phyloP scores from a whole-genome alignment of 2,888 invertebrate genomes.

The Carterocephalus palaemon region DNA sequence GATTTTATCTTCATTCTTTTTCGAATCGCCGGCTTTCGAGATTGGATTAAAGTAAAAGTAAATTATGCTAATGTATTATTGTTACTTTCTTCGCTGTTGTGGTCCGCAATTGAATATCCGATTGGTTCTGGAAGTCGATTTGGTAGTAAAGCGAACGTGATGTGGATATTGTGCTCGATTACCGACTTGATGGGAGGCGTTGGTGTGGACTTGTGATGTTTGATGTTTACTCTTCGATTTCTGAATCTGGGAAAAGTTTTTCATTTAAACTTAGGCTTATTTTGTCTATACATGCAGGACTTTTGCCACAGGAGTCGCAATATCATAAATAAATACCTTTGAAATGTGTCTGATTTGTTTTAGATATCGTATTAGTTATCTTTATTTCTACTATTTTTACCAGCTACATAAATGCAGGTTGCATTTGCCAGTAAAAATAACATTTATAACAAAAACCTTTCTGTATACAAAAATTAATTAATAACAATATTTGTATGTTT shows the following conservation, averaged over 20 bases:
- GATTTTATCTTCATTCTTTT: slow-evolving; percentile 32
- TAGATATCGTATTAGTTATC: no score
- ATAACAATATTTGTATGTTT: no score
- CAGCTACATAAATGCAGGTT: no score
- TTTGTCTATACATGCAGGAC: not conserved
- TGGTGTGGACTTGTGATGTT: slow-evolving; percentile 4
- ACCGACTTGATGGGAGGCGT: not conserved
- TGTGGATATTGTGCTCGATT: slow-evolving; percentile 6
- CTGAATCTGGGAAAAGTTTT: slow-evolving; percentile 7
- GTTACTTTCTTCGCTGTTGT: slow-evolving; percentile 43
- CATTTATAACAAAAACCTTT: no score
- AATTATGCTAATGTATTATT: slow-evolving; percentile 59
- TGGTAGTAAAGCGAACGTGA: slow-evolving; percentile 9
- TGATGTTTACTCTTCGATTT: slow-evolving; percentile 5
- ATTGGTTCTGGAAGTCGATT: slow-evolving; percentile 12
- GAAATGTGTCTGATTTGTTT: no score
- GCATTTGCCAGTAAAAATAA: no score
- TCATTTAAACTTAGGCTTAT: slow-evolving; percentile 5
- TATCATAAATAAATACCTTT: no score
- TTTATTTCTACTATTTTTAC: no score
- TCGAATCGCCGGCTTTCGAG: slow-evolving; percentile 44
- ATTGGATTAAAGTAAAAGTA: slow-evolving; percentile 58
- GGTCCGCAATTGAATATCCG: not conserved
- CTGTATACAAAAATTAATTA: no score
- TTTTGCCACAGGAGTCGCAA: no score